Base-by-base conservation (phyloP, 1,140 invertebrate species). In the Drosophila varians region DNA sequence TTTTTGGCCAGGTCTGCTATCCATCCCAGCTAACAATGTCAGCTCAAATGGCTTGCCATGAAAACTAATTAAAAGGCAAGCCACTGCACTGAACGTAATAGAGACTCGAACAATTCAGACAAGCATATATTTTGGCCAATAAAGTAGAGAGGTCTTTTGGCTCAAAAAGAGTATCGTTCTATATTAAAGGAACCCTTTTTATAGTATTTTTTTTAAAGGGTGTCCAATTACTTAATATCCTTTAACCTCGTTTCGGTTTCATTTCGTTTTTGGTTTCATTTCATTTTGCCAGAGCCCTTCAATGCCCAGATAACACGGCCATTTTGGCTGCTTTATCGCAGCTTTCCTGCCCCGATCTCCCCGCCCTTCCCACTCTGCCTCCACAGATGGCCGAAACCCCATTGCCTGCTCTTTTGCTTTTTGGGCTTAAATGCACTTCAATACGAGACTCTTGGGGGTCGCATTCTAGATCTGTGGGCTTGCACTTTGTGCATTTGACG, bases 401-500 rank as follows among this genome's bases (percentile, higher is more conserved):
- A 56, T 26, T 65, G 60, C 64, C 64, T 53, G 60, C 60, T 45
- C 61, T 53, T 70, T 74, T 61, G 56, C 48, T 55, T 55, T 61
- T 77, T 9, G 38, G 38, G 38, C 38, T 42, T 54, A 65, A 58
- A 78, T 73, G 62, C 75, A 62, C 51, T 69, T 74, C 56, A 61
- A 80, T 72, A 62, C 72, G 47, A 82, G 68, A 82, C 68, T 82
- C 74, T 53, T 66, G 74, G 69, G 77, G 62, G 64, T 74, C 53
- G 68, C 53, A 66, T 62, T 56, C 56, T 65, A 71, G 69, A 77
- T 77, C 66, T 78, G 54, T 52, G 42, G 46, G 69, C 43, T 48
- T 82, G 58, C 58, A 77, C 69, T 83, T 83, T 83, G 78, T 77
- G 78, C 78, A 83, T 53, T 83, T 83, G 78, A 77, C 74, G 70